Percentiles rank a stretch among this genome's conserved stretches.
Evolutionary conservation across 2,113 vertebrate species (phyloP).

Genomic region (Malurus cyaneus): DNA sequence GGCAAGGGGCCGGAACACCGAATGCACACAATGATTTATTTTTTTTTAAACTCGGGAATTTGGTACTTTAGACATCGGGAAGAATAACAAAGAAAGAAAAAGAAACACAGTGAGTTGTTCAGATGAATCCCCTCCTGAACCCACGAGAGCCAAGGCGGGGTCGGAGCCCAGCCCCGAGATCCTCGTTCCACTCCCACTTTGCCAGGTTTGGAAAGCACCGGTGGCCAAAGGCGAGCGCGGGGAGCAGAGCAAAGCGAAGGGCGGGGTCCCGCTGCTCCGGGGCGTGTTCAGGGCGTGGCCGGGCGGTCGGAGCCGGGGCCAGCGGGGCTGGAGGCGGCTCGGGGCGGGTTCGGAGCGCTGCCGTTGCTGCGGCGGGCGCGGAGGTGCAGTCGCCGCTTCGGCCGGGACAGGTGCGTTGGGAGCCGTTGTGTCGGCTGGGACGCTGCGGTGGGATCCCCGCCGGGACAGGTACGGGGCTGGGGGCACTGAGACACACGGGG

Average conservation of each 20-base stretch:
- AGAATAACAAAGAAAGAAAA: not conserved
- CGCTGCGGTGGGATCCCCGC: not conserved
- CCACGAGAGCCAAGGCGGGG: not conserved
- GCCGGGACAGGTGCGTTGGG: not conserved
- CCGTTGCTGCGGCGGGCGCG: not conserved
- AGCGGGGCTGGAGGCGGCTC: not conserved
- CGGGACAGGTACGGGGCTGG: not conserved
- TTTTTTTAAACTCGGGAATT: not conserved
- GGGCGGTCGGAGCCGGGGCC: not conserved
- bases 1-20: not conserved
- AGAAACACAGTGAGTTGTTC: not conserved
- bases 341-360: not conserved
- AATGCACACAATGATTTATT: not conserved
- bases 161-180: not conserved
- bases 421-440: not conserved
- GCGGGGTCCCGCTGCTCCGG: not conserved
- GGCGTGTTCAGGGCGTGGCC: not conserved
- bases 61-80: not conserved
- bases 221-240: not conserved
- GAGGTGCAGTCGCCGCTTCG: not conserved
- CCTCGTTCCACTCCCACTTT: not conserved
- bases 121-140: not conserved
- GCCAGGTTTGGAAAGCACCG: not conserved
- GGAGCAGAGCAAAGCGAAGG: fast-evolving
- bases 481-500: not conserved